phyloP scores from a whole-genome alignment of 2,113 vertebrate species.

The Petromus typicus region DNA sequence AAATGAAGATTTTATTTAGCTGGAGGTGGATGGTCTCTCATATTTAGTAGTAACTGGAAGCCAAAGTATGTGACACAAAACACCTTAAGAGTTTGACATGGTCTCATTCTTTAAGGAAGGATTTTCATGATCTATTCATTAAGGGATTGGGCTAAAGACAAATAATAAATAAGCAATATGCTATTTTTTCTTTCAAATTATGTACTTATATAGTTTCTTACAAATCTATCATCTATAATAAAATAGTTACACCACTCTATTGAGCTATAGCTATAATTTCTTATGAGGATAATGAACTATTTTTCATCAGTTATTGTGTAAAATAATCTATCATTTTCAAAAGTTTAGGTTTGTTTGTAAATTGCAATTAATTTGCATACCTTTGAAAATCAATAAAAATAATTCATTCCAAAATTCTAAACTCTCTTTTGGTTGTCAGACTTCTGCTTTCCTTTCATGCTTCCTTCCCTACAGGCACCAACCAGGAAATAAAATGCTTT shows the following conservation, averaged over 20 bases:
- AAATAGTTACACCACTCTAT: background rate
- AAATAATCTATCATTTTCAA: slow-evolving; percentile 52
- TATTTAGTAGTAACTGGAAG: background rate
- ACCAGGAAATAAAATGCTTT: slow-evolving; percentile 86
- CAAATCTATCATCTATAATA: background rate
- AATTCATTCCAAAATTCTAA: slow-evolving; percentile 76
- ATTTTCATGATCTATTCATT: slow-evolving; percentile 26
- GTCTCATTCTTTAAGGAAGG: background rate
- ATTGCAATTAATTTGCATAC: slow-evolving; percentile 83
- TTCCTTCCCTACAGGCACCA: slow-evolving; percentile 84
- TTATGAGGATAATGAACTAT: slow-evolving; percentile 21
- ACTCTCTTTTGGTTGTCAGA: slow-evolving; percentile 79
- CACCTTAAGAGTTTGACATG: background rate
- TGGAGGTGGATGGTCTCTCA: background rate
- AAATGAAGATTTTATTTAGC: background rate
- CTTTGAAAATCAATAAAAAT: slow-evolving; percentile 82
- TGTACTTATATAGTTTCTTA: background rate
- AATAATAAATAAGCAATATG: background rate
- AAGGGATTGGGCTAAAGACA: slow-evolving; percentile 34
- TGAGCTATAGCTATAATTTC: slow-evolving; percentile 53
- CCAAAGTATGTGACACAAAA: background rate
- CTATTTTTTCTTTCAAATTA: slow-evolving; percentile 40
- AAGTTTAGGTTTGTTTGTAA: slow-evolving; percentile 79
- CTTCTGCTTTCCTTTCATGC: slow-evolving; percentile 84
- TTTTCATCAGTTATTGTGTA: slow-evolving; percentile 48